These are phyloP conservation scores for Anoplolepis gracilipes DNA, from an alignment of 1,140 invertebrate species.

Conservation along the genomic window DNA sequence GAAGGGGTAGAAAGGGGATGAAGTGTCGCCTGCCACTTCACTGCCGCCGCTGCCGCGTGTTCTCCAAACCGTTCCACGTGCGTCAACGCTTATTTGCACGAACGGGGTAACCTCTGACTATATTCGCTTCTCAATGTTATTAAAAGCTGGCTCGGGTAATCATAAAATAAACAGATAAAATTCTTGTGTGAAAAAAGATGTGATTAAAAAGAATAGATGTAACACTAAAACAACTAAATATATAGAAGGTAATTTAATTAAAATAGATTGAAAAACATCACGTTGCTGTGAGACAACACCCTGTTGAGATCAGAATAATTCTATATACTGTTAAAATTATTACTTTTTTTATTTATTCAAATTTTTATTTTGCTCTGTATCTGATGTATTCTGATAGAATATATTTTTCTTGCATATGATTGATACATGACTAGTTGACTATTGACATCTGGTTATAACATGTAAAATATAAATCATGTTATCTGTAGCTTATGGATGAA, in stretches of 20 bases:
- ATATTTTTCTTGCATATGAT: not conserved
- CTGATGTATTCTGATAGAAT: not conserved
- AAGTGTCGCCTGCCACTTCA: not conserved
- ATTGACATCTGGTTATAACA: not conserved
- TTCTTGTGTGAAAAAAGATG: not conserved
- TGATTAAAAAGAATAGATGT: not conserved
- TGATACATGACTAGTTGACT: not conserved
- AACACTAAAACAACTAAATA: not conserved
- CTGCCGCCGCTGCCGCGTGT: too few species aligned
- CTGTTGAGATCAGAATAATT: not conserved
- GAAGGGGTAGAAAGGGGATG: not conserved
- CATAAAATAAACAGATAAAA: not conserved
- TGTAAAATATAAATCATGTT: not conserved
- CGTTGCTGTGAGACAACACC: too few species aligned
- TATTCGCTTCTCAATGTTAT: not conserved
- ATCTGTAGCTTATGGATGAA: not conserved
- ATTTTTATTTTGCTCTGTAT: not conserved
- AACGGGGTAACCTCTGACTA: not conserved
- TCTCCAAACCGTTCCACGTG: not conserved
- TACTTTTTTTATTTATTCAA: not conserved
- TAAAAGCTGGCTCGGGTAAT: conserved; percentile 6
- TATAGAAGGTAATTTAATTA: not conserved
- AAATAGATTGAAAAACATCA: not conserved
- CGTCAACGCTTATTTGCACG: conserved; percentile 35
- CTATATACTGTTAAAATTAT: not conserved